Percentiles rank a stretch among this genome's conserved stretches.
These are phyloP conservation scores for Epizoanthus scotinus DNA, from an alignment of 92 coral and sea anemone species.

Conservation along the genomic window DNA sequence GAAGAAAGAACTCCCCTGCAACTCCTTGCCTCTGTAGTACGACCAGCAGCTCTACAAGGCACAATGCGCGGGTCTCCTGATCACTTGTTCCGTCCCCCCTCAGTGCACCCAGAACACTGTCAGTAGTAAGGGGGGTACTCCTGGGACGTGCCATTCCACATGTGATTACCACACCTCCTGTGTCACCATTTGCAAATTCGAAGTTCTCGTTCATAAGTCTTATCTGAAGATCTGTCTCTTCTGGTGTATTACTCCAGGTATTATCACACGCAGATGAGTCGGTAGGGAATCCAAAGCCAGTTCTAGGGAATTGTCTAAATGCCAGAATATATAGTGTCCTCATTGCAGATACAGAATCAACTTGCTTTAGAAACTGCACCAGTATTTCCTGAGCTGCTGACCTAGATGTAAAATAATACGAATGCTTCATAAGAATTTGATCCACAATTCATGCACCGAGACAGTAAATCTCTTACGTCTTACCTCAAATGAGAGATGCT, in stretches of 20 bases:
- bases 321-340: conserved; percentile 67
- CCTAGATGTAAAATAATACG: conserved; percentile 34
- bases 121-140: conserved; percentile 10
- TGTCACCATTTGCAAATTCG: conserved; percentile 74
- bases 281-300: neutral
- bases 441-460: too few species aligned
- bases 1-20: conserved; percentile 85
- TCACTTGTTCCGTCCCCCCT: conserved; percentile 51
- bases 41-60: conserved; percentile 76
- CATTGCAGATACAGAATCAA: conserved; percentile 55
- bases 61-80: conserved; percentile 63
- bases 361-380: conserved; percentile 66
- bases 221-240: conserved; percentile 16
- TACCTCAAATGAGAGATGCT: conserved; percentile 80
- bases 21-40: conserved; percentile 64
- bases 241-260: neutral
- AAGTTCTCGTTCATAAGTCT: conserved; percentile 57
- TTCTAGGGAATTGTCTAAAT: conserved; percentile 53
- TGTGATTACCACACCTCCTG: conserved; percentile 78
- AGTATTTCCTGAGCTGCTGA: conserved; percentile 80
- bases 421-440: neutral
- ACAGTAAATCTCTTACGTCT: neutral
- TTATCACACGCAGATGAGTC: neutral
- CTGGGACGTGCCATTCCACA: neutral
- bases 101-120: conserved; percentile 55